Evolutionary conservation across 1,140 invertebrate species (phyloP).

Genomic region (Vanessa atalanta): DNA sequence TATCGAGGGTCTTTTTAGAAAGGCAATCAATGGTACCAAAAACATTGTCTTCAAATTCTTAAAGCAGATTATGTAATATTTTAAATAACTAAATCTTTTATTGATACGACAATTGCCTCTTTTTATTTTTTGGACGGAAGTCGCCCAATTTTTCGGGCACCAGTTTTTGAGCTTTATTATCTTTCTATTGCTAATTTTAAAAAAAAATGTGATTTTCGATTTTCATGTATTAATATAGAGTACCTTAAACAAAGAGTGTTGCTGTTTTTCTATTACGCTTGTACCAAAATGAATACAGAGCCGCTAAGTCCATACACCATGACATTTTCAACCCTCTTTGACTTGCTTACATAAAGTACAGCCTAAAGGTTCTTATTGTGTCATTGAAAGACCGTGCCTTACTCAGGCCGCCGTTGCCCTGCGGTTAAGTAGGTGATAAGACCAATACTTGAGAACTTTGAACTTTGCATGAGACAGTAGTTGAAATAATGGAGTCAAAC

Average conservation of each 20-base stretch:
- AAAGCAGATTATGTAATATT: not conserved
- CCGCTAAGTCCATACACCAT: constrained; percentile 7
- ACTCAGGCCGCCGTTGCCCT: constrained; percentile 37
- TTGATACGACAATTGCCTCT: no score
- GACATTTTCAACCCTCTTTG: constrained; percentile 30
- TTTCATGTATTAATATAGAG: not conserved
- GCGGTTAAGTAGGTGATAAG: constrained; percentile 53
- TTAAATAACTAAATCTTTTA: no score
- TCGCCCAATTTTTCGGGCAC: no score
- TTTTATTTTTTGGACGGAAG: no score
- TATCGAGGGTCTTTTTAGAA: not conserved
- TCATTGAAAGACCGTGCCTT: constrained; percentile 33
- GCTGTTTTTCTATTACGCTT: not conserved
- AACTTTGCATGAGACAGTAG: constrained; percentile 29
- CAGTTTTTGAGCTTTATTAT: no score
- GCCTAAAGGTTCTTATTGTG: constrained; percentile 44
- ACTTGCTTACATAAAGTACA: constrained; percentile 43
- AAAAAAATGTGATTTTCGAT: no score
- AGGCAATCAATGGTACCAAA: not conserved
- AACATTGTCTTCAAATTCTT: not conserved
- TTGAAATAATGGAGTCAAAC: constrained; percentile 31
- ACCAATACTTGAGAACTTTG: constrained; percentile 47
- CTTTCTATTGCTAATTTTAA: no score
- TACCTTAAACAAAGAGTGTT: no score
- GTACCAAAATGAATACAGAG: not conserved